Base-by-base conservation (phyloP, 2,888 invertebrate genomes). In the Phorcus lineatus region DNA sequence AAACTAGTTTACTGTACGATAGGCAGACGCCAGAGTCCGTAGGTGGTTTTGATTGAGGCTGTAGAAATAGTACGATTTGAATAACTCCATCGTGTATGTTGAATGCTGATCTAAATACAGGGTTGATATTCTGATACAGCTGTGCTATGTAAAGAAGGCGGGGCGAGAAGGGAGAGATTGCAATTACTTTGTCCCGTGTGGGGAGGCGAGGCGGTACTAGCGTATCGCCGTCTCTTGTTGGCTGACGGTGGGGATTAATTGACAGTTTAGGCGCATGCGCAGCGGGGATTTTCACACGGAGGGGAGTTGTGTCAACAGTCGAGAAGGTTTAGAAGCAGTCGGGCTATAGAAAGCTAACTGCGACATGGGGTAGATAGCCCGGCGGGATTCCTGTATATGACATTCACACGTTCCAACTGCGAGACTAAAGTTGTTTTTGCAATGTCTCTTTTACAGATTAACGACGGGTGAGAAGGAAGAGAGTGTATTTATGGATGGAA, bases 371-470 rank as follows among this genome's bases (percentile, higher is more conserved):
- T 62, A 62, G 57, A 57, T 24, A 62, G 28, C 28, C 28, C 24
- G 62, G 24, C 16, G 62, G 24, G 62, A 62, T 24, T 28, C 28
- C 62, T 13, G 16, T 28, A 62, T 28, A 62, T 62, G 62, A 62
- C 62, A 62, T 62, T 62, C 62, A 62, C 62, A 62, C 62, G 62
- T 62, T 62, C 62, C 47, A 36, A 62, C 62, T 28, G 62, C 28
- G 62, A 28, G 62, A 62, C 62, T 62, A 28, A 62, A 24, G 17
- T 62, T 62, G 62, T 62, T 62, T 62, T 62, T 28, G 28, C 24
- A 62, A 62, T 62, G 62, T 62, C 24, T 62, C 62, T 62, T n/a
- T 62, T 62, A 28, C 62, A 62, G 62, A 62, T 62, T 47, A 62
- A 17, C 62, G 62, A 28, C 24, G 11, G 24, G 62, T 24, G 28